Evolutionary conservation across 1,140 invertebrate genomes (phyloP).

Genomic region (Zaprionus tsacasi): DNA sequence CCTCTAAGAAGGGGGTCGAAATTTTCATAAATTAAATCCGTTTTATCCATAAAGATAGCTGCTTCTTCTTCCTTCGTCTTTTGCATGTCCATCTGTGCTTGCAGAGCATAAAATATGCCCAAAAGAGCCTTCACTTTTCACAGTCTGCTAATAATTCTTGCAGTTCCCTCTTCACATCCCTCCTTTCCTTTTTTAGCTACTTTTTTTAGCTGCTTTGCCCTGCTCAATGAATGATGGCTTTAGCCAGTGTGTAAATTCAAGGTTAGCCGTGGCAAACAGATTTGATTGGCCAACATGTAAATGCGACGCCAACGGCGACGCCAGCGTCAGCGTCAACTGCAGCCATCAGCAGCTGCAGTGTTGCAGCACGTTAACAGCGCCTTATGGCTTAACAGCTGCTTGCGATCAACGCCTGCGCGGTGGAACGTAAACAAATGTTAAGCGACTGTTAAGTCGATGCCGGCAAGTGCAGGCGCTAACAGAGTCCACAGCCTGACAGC

Average conservation of each 20-base stretch:
- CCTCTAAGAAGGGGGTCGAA: too few relatives aligned
- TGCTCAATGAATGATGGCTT: not conserved
- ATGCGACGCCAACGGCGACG: conserved; percentile 2
- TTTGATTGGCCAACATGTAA: conserved; percentile 33
- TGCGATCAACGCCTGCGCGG: conserved; percentile 49
- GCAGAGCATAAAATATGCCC: not conserved
- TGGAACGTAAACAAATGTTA: conserved; percentile 77
- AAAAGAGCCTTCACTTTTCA: conserved; percentile 1
- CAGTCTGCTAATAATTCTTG: conserved; percentile 2
- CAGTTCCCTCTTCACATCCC: not conserved
- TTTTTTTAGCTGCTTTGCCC: not conserved
- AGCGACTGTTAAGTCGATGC: conserved; percentile 68
- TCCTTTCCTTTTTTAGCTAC: not conserved
- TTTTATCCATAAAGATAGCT: too few relatives aligned
- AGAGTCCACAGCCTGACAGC: conserved; percentile 13
- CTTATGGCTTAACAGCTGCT: conserved; percentile 39
- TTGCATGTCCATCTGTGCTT: not conserved
- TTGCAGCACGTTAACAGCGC: conserved; percentile 17
- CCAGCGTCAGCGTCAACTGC: not conserved
- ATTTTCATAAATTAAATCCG: too few relatives aligned
- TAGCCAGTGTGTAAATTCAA: not conserved
- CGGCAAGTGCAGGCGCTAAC: conserved; percentile 50
- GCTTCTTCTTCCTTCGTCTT: not conserved
- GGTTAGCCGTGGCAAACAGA: conserved; percentile 1
- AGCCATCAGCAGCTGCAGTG: conserved; percentile 8